Evolutionary conservation across 2,888 invertebrate species (phyloP).

Genomic region (Microctonus hyperodae): DNA sequence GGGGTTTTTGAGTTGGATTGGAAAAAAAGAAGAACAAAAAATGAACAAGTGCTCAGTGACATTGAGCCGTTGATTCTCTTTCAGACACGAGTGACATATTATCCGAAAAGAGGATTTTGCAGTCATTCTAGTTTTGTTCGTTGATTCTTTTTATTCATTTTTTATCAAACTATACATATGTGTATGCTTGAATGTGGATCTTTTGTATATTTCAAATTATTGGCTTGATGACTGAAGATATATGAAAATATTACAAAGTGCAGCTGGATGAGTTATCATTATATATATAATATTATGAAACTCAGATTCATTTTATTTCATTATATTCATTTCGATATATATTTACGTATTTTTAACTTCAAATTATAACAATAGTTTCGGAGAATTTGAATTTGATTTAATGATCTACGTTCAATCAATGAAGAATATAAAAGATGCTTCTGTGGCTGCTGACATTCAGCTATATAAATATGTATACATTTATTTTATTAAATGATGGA

Average conservation of each 20-base stretch:
- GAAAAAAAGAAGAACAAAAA: not conserved
- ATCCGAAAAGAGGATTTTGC: constrained; percentile 26
- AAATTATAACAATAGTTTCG: too few species aligned
- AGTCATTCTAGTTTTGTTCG: constrained; percentile 2
- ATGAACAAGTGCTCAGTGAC: constrained; percentile 6
- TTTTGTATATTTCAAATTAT: not conserved
- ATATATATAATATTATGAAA: not conserved
- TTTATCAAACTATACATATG: not conserved
- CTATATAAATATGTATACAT: constrained; percentile 2
- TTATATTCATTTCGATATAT: too few species aligned
- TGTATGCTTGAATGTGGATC: not conserved
- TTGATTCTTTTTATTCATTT: not conserved
- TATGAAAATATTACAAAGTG: not conserved
- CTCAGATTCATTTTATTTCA: too few species aligned
- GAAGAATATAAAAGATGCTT: not conserved
- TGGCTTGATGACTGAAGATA: not conserved
- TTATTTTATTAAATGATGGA: constrained; percentile 12
- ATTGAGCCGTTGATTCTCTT: constrained; percentile 25
- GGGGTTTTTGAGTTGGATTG: not conserved
- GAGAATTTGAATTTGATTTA: not conserved
- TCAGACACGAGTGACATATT: constrained; percentile 5
- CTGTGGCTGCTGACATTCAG: not conserved
- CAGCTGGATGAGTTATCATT: not conserved
- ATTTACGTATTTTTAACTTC: too few species aligned
- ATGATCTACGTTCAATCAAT: not conserved